Base-by-base conservation (phyloP, 2,113 vertebrate genomes). In the Chrysemys picta region DNA sequence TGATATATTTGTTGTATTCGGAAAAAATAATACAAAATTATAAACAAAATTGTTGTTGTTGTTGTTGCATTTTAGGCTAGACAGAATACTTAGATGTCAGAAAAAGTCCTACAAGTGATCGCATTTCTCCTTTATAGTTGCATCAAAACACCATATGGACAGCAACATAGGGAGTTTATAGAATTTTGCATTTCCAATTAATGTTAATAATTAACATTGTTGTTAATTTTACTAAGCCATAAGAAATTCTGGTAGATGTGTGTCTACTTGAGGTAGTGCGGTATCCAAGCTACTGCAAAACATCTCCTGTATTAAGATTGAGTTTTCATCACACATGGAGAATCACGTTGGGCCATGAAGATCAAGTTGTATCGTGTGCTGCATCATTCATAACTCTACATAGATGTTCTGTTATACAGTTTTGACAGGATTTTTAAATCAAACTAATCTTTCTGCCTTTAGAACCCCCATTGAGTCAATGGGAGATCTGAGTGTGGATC, bases 71-170 rank as follows among this genome's bases (percentile, higher is more conserved):
- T 35, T 65, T 35, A 65, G 16, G 89, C 81, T 95, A 83, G 90
- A 62, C 90, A 94, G 80, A 42, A 38, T 4, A 65, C 91, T 96
- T 95, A 96, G 94, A 92, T 89, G 94, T 59, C 79, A 90, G 85
- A 94, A 93, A 91, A 38, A 90, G 52, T 81, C 89, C 90, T 89
- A n/a, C 0, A 1, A 92, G 83, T 78, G 0, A 8, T 75, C 47
- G 88, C 94, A 45, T 89, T 80, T 92, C 75, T 75, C 27, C 45
- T 94, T 96, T 83, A 94, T 79, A 91, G 87, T 95, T 95, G 65
- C 92, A 93, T 85, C 85, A 95, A 50, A 96, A 96, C 94, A 95
- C 96, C 92, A 80, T 97, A 95, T 87, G 88, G 95, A 88, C 88
- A 96, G 59, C 93, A 92, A 95, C 91, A 87, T 94, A 97, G 92